These are phyloP conservation scores for Philotrypesis tridentata DNA, from an alignment of 1,140 invertebrate genomes.

Conservation along the genomic window DNA sequence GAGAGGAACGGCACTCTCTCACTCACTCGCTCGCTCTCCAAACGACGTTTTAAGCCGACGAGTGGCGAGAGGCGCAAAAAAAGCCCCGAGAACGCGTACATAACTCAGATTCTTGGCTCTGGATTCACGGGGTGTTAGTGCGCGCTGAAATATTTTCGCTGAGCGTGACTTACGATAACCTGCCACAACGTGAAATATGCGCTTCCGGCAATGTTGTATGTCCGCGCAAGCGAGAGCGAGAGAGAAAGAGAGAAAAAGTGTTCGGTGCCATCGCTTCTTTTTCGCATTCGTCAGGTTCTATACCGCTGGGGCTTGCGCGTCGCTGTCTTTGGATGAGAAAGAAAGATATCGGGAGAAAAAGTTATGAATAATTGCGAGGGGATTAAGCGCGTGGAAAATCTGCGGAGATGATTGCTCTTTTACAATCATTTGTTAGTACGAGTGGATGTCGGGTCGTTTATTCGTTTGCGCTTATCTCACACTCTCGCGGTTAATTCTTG, in stretches of 20 bases:
- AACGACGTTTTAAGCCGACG: no score
- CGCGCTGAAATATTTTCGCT: conserved; percentile 47
- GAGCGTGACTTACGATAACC: conserved; percentile 42
- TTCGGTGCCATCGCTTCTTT: conserved; percentile 21
- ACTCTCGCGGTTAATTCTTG: no score
- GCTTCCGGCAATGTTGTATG: conserved; percentile 25
- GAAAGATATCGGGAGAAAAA: not conserved
- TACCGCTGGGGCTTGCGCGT: conserved; percentile 9
- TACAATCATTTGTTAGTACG: no score
- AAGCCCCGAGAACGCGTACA: conserved; percentile 20
- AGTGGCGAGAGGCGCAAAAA: conserved; percentile 19
- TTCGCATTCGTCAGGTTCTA: conserved; percentile 35
- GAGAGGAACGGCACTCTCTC: no score
- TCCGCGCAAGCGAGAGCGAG: not conserved
- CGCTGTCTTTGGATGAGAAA: not conserved
- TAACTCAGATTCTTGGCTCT: conserved; percentile 51
- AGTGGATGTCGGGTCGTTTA: no score
- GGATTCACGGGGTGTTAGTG: conserved; percentile 42
- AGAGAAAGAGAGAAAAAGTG: not conserved
- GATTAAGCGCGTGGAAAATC: not conserved
- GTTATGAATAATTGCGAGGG: not conserved
- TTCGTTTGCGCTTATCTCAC: no score
- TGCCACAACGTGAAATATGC: conserved; percentile 43
- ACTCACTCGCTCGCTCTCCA: no score
- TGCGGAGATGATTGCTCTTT: not conserved